phyloP scores from a whole-genome alignment of 2,888 invertebrate species.

The Alcis repandata region DNA sequence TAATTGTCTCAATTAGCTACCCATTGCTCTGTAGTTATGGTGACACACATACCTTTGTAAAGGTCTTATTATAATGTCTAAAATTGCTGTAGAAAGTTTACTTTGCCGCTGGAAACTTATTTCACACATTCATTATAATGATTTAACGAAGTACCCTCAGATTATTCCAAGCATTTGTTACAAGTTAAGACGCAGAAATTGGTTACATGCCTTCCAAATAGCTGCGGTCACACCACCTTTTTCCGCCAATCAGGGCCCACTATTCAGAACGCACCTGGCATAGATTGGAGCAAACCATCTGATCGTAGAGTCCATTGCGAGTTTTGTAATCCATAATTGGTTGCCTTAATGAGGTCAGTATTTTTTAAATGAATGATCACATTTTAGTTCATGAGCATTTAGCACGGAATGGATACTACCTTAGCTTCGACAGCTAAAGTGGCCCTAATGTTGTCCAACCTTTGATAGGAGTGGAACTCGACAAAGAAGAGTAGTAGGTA shows the following conservation, averaged over 20 bases:
- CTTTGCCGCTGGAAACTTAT: not conserved
- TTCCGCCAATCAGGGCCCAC: slow-evolving; percentile 60
- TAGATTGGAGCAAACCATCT: slow-evolving; percentile 10
- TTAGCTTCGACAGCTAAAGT: no score
- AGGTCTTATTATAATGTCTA: not conserved
- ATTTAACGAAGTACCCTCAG: slow-evolving; percentile 3
- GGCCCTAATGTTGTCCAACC: no score
- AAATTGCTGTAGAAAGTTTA: slow-evolving; percentile 18
- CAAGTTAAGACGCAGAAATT: slow-evolving; percentile 16
- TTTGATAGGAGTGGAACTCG: no score
- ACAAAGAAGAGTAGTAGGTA: no score
- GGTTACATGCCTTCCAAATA: slow-evolving; percentile 20
- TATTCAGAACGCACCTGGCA: slow-evolving; percentile 19
- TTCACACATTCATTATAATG: slow-evolving; percentile 3
- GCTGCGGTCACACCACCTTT: slow-evolving; percentile 66
- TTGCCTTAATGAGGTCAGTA: not conserved
- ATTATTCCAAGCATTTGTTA: slow-evolving; percentile 18
- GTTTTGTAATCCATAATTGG: not conserved
- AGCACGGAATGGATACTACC: not conserved
- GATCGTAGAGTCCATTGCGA: slow-evolving; percentile 10
- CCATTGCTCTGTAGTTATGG: not conserved
- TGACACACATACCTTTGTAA: slow-evolving; percentile 14
- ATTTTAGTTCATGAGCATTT: not conserved
- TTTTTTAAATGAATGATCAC: not conserved
- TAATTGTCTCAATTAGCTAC: slow-evolving; percentile 2